phyloP scores from a whole-genome alignment of 2,888 invertebrate species.

The Eilema caniola region DNA sequence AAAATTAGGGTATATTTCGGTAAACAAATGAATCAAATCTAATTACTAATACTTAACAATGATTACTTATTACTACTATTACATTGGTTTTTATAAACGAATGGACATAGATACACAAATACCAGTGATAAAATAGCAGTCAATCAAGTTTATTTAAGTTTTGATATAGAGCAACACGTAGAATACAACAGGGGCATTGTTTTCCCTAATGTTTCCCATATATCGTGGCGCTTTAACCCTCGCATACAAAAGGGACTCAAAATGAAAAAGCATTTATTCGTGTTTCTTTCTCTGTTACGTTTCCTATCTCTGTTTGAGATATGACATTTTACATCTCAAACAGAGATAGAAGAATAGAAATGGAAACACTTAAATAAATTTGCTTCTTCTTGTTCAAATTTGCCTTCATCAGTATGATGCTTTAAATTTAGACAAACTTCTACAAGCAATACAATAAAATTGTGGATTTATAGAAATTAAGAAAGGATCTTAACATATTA shows the following conservation, averaged over 20 bases:
- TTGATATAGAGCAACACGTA: constrained; percentile 60
- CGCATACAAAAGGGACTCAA: constrained; percentile 67
- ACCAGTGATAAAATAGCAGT: constrained; percentile 55
- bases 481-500: not conserved
- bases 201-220: constrained; percentile 75
- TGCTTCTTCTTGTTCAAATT: constrained; percentile 32
- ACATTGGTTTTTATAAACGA: constrained; percentile 27
- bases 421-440: constrained; percentile 6
- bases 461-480: constrained; percentile 1
- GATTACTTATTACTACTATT: not conserved
- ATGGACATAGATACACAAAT: constrained; percentile 43
- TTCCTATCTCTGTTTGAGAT: constrained; percentile 59
- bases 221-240: constrained; percentile 72
- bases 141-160: constrained; percentile 64
- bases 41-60: constrained; percentile 4
- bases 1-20: too few species aligned
- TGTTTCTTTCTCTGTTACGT: constrained; percentile 65
- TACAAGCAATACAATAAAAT: too few species aligned
- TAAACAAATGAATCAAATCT: constrained; percentile 20
- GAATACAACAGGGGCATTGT: constrained; percentile 71
- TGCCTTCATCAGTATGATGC: constrained; percentile 30
- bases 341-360: constrained; percentile 6
- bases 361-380: constrained; percentile 37
- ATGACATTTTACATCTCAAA: not conserved
- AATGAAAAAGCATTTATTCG: constrained; percentile 76